A percentile compares a stretch with the other conserved stretches of the same genome.
These are phyloP conservation scores for Clarias macrocephalus DNA, from an alignment of 2,113 vertebrate species.

Conservation along the genomic window DNA sequence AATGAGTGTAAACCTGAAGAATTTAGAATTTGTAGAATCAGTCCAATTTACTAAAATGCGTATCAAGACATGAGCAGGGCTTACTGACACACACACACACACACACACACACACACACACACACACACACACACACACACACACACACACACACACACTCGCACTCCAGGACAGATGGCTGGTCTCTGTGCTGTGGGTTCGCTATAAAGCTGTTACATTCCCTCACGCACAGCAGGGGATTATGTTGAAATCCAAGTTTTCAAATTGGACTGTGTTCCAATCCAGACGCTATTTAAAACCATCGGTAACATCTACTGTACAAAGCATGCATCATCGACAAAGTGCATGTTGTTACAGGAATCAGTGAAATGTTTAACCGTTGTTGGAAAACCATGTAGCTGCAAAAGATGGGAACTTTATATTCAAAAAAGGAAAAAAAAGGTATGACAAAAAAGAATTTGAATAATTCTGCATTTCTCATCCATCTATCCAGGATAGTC, in stretches of 20 bases:
- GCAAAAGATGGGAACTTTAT: background rate
- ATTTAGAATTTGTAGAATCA: too few species aligned
- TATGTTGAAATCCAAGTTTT: background rate
- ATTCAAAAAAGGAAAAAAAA: background rate
- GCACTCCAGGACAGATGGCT: constrained; percentile 20
- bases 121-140: constrained; percentile 16
- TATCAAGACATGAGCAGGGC: background rate
- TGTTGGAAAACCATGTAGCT: background rate
- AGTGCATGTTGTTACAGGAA: background rate
- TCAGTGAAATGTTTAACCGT: background rate
- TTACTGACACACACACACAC: constrained; percentile 9
- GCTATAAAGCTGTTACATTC: constrained; percentile 10
- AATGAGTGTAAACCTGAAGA: too few species aligned
- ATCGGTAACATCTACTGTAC: background rate
- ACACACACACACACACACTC: constrained; percentile 10
- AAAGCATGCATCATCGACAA: background rate
- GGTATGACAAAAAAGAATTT: background rate
- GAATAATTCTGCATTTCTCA: background rate
- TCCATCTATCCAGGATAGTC: background rate
- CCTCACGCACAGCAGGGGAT: background rate
- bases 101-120: constrained; percentile 4
- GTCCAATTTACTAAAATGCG: background rate
- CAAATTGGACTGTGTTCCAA: background rate
- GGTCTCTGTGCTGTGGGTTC: constrained; percentile 9
- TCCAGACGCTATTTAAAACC: background rate